These are phyloP conservation scores for Solenopsis fugax DNA, from an alignment of 1,140 invertebrate genomes.

Conservation along the genomic window DNA sequence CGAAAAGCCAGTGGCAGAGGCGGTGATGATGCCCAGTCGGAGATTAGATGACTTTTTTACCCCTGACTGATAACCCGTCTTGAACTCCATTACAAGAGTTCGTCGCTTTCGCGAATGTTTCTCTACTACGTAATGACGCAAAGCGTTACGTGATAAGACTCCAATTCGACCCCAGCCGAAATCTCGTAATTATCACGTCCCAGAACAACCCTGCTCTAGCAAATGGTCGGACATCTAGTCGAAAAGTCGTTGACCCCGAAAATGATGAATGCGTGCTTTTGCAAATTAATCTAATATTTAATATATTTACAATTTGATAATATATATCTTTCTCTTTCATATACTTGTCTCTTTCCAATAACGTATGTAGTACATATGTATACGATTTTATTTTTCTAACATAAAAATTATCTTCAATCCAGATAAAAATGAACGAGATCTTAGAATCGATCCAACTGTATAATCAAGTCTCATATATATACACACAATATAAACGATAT, in stretches of 20 bases:
- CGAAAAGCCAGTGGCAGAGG: constrained; percentile 61
- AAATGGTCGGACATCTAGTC: background rate
- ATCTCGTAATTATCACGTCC: constrained; percentile 11
- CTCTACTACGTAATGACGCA: background rate
- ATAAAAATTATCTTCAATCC: background rate
- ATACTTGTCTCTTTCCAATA: background rate
- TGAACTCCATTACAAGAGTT: constrained; percentile 55
- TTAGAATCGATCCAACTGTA: too few relatives aligned
- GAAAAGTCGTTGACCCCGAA: background rate
- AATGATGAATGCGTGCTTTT: background rate
- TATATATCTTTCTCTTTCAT: background rate
- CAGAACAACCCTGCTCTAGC: background rate
- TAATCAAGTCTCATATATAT: too few relatives aligned
- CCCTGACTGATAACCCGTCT: constrained; percentile 76
- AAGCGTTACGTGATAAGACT: background rate
- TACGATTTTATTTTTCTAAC: background rate
- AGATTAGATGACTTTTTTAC: constrained; percentile 76
- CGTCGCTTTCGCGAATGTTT: constrained; percentile 39
- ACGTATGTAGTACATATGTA: background rate
- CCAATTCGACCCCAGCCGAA: background rate
- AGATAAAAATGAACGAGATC: background rate
- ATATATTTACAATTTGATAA: background rate
- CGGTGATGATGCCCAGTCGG: constrained; percentile 57
- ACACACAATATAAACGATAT: too few relatives aligned
- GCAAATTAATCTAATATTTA: background rate